Evolutionary conservation across 2,113 vertebrate species (phyloP).

Genomic region (Callaeas wilsoni): DNA sequence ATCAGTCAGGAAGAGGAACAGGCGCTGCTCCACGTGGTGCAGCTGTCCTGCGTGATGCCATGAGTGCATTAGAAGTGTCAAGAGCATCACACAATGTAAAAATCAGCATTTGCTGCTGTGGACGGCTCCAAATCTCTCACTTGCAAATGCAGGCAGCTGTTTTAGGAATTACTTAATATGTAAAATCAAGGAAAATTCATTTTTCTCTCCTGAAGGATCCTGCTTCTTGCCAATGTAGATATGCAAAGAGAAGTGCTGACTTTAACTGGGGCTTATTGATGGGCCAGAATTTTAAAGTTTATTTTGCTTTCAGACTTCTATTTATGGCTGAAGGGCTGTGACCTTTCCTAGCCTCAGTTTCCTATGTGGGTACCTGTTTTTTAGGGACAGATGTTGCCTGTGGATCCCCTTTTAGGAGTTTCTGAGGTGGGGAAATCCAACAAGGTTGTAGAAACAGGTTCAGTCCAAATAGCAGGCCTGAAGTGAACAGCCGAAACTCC

Average conservation of each 20-base stretch:
- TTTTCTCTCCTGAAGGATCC: not conserved
- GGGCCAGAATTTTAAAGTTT: too few species aligned
- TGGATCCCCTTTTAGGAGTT: accelerated
- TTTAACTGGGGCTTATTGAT: not conserved
- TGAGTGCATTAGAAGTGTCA: not conserved
- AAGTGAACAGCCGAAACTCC: not conserved
- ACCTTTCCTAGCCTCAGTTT: not conserved
- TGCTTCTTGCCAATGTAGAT: not conserved
- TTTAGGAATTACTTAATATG: not conserved
- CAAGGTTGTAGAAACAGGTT: accelerated
- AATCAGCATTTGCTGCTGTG: not conserved
- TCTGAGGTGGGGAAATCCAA: not conserved
- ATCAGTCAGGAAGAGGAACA: not conserved
- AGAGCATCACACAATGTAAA: not conserved
- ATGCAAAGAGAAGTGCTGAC: not conserved
- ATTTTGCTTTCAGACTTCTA: not conserved
- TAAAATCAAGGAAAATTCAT: not conserved
- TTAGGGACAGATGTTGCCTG: too few species aligned
- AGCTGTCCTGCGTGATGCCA: not conserved
- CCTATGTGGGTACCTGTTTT: not conserved
- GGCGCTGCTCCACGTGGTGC: not conserved
- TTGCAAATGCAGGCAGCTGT: not conserved
- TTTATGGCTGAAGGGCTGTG: not conserved
- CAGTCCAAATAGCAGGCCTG: not conserved
- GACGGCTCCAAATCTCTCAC: not conserved